Evolutionary conservation across 2,888 invertebrate species (phyloP).

Genomic region (Protodeltote pygarga): DNA sequence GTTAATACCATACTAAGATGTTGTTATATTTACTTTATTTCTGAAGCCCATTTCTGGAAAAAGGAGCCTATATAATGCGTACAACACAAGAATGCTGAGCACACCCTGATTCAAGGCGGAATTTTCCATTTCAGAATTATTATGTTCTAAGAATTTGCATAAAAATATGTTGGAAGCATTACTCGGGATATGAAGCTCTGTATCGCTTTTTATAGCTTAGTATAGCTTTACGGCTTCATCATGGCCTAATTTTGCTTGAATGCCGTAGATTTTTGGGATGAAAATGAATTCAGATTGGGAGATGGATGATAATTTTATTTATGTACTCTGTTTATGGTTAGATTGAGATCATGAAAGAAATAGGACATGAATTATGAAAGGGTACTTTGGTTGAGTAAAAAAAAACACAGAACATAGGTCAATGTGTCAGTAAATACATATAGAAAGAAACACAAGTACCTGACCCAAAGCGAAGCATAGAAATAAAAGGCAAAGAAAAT

Average conservation of each 20-base stretch:
- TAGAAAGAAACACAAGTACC: too few species aligned
- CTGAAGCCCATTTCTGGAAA: conserved; percentile 12
- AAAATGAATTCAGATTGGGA: conserved; percentile 1
- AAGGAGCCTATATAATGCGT: conserved; percentile 20
- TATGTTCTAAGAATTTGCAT: conserved; percentile 44
- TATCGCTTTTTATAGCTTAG: conserved; percentile 1
- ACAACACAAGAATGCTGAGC: conserved; percentile 23
- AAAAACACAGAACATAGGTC: too few species aligned
- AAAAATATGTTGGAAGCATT: conserved; percentile 38
- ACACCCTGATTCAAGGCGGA: conserved; percentile 13
- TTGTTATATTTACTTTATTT: conserved; percentile 8
- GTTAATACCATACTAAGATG: too few species aligned
- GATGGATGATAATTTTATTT: conserved; percentile 14
- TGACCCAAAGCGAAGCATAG: too few species aligned
- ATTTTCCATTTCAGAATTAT: conserved; percentile 42
- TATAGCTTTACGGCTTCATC: conserved; percentile 2
- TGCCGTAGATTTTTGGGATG: not conserved
- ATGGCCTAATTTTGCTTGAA: not conserved
- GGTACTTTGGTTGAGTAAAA: too few species aligned
- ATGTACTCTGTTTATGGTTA: conserved; percentile 5
- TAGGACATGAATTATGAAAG: too few species aligned
- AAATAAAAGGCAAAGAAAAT: too few species aligned
- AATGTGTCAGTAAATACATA: too few species aligned
- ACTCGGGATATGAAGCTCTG: conserved; percentile 4
- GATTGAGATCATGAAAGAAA: too few species aligned